Percentiles rank a stretch among this genome's conserved stretches.
phyloP scores from a whole-genome alignment of 2,888 invertebrate genomes.

The Herminia tarsipennalis region DNA sequence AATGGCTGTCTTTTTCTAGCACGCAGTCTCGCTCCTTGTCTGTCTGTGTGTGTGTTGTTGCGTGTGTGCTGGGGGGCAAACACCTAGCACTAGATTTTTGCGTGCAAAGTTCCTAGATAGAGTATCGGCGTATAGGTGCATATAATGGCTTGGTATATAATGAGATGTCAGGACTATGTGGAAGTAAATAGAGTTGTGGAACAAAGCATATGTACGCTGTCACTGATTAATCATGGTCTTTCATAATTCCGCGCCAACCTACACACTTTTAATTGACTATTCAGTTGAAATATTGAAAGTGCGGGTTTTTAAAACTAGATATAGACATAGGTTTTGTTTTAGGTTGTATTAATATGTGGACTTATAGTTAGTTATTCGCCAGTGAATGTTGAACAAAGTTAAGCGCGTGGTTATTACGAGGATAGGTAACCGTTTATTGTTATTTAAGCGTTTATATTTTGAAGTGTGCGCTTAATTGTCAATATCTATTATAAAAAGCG shows the following conservation, averaged over 20 bases:
- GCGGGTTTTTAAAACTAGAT: slow-evolving; percentile 23
- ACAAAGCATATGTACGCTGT: slow-evolving; percentile 75
- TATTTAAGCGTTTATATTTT: no score
- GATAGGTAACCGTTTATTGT: no score
- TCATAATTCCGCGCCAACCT: slow-evolving; percentile 57
- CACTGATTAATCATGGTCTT: slow-evolving; percentile 80
- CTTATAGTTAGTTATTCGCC: no score
- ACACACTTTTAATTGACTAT: slow-evolving; percentile 44
- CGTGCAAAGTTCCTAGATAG: slow-evolving; percentile 82
- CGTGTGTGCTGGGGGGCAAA: slow-evolving; percentile 67
- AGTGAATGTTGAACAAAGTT: no score
- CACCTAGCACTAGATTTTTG: slow-evolving; percentile 84
- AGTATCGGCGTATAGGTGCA: slow-evolving; percentile 61
- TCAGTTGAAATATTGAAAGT: slow-evolving; percentile 33
- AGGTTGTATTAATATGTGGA: no score
- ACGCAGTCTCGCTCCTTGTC: slow-evolving; percentile 71
- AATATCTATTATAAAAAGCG: no score
- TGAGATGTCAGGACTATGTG: slow-evolving; percentile 79
- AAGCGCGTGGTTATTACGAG: no score
- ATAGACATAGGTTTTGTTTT: neutral
- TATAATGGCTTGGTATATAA: slow-evolving; percentile 74
- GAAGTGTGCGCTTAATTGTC: no score
- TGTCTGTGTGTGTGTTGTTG: slow-evolving; percentile 50
- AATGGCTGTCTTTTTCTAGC: slow-evolving; percentile 82
- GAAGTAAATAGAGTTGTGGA: slow-evolving; percentile 74